Percentiles rank a stretch among this genome's conserved stretches.
These are phyloP conservation scores for Drosophila parabipectinata DNA, from an alignment of 1,140 invertebrate species.

Conservation along the genomic window DNA sequence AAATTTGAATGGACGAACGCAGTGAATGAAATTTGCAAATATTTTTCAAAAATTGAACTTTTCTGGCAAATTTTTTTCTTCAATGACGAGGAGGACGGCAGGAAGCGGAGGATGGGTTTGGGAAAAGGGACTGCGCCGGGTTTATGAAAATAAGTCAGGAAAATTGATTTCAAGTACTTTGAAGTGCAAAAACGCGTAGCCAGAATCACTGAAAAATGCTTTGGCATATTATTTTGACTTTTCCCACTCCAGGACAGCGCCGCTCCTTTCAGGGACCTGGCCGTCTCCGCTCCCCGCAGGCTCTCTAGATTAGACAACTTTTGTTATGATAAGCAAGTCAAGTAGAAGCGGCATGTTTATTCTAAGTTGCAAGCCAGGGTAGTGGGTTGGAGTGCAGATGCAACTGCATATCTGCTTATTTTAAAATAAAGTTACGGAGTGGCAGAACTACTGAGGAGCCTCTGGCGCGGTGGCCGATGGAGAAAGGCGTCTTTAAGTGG, in stretches of 20 bases:
- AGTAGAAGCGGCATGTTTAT: conserved; percentile 65
- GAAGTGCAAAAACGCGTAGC: conserved; percentile 81
- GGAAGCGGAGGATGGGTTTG: conserved; percentile 9
- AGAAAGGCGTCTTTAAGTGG: conserved; percentile 12
- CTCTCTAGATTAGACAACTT: conserved; percentile 49
- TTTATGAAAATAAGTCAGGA: conserved; percentile 82
- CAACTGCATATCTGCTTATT: conserved; percentile 54
- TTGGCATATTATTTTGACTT: conserved; percentile 75
- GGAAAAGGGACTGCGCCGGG: conserved; percentile 46
- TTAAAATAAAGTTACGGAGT: conserved; percentile 63
- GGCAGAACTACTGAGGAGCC: conserved; percentile 22
- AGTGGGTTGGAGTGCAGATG: conserved; percentile 12
- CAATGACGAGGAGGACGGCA: conserved; percentile 19
- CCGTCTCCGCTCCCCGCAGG: too few relatives aligned
- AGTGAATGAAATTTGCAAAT: conserved; percentile 83
- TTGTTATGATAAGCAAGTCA: conserved; percentile 77
- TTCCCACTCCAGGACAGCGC: conserved; percentile 3
- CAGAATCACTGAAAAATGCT: conserved; percentile 80
- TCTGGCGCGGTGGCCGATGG: background rate
- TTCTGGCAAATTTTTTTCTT: conserved; percentile 78
- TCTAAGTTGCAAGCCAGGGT: conserved; percentile 18
- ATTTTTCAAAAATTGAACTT: conserved; percentile 84
- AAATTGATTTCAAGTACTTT: conserved; percentile 82
- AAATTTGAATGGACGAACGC: conserved; percentile 83
- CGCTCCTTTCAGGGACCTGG: too few relatives aligned